Conservation (phyloP, 2,797 vertebrate genomes). For the Calcarius lapponicus region DNA sequence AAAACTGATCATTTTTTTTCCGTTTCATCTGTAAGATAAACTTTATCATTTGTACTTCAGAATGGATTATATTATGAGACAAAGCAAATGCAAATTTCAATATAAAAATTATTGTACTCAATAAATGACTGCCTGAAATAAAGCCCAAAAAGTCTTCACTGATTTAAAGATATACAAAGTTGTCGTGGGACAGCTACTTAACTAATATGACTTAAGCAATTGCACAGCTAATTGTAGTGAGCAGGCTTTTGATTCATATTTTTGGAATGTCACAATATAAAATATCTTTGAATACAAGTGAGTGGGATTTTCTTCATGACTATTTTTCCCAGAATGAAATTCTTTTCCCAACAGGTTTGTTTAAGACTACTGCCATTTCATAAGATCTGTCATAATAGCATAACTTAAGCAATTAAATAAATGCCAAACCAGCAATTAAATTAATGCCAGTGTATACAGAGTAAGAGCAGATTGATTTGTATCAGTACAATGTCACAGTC, state of each 20-base stretch:
- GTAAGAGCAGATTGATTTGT: not conserved
- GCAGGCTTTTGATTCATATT: not conserved
- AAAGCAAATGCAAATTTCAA: not conserved
- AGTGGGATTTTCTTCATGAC: not conserved
- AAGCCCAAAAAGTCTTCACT: not conserved
- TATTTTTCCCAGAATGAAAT: not conserved
- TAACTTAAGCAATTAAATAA: slow-evolving; percentile 1
- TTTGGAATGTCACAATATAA: not conserved
- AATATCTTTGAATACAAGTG: not conserved
- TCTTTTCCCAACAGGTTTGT: not conserved
- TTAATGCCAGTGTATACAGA: not conserved
- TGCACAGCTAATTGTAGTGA: not conserved
- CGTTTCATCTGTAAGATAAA: not conserved
- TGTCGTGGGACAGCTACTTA: not conserved
- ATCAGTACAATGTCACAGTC: not conserved
- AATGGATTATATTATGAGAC: not conserved
- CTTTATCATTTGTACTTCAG: not conserved
- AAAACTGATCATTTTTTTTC: not conserved
- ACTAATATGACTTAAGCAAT: not conserved
- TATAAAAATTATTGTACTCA: not conserved
- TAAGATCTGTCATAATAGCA: not conserved
- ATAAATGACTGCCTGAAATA: not conserved
- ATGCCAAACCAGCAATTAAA: not conserved
- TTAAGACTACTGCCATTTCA: not conserved
- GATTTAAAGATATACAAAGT: not conserved